Conservation (phyloP, 2,797 vertebrate genomes). For the Semaprochilodus insignis region DNA sequence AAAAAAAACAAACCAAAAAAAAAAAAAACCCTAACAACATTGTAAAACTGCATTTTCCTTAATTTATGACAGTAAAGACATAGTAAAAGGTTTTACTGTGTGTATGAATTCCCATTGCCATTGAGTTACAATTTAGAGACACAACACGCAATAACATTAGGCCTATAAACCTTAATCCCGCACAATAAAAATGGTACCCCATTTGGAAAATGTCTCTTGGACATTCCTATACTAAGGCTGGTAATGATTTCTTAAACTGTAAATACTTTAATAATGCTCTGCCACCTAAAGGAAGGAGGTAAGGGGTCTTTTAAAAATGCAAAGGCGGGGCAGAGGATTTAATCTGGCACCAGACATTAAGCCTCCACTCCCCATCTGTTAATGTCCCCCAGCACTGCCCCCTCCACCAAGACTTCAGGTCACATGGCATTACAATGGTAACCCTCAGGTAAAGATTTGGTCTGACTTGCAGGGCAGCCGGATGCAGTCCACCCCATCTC, state of each 20-base stretch:
- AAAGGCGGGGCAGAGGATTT: slow-evolving; percentile 33
- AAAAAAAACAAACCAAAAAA: neutral
- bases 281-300: neutral
- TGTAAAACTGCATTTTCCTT: neutral
- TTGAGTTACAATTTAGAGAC: neutral
- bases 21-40: neutral
- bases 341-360: slow-evolving; percentile 48
- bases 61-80: neutral
- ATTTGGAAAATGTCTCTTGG: neutral
- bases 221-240: neutral
- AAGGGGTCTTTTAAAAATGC: slow-evolving; percentile 32
- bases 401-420: slow-evolving; percentile 39
- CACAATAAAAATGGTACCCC: neutral
- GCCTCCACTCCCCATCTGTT: slow-evolving; percentile 32
- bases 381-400: slow-evolving; percentile 25
- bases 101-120: neutral
- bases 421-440: slow-evolving; percentile 41
- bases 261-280: slow-evolving; percentile 6
- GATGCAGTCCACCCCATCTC: slow-evolving; percentile 63
- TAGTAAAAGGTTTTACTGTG: neutral
- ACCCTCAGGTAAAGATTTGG: slow-evolving; percentile 58
- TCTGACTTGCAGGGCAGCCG: slow-evolving; percentile 60
- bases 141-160: neutral
- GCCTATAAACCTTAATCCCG: neutral
- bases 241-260: slow-evolving; percentile 4